Conservation (phyloP, 2,888 invertebrate species). For the Eupithecia inturbata region DNA sequence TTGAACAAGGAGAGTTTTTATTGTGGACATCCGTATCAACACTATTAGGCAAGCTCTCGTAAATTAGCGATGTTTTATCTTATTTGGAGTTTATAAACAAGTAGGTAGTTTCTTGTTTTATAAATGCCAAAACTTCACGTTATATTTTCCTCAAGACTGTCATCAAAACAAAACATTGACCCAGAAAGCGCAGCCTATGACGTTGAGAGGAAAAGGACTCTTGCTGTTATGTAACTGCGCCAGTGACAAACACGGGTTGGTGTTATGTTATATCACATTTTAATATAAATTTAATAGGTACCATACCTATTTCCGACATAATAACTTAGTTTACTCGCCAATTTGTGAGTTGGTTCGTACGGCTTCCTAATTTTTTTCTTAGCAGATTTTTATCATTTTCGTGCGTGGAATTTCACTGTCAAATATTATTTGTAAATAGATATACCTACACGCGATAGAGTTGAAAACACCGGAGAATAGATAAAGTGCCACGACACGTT, state of each 20-base stretch:
- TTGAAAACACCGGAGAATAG: not conserved
- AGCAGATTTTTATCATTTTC: not conserved
- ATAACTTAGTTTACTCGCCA: not conserved
- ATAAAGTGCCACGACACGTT: not conserved
- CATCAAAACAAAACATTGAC: constrained; percentile 79
- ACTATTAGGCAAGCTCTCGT: not conserved
- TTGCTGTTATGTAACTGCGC: constrained; percentile 35
- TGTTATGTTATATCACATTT: constrained; percentile 14
- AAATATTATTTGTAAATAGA: not conserved
- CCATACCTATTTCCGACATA: not conserved
- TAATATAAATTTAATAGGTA: not conserved
- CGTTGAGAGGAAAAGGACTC: constrained; percentile 65
- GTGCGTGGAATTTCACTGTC: not conserved
- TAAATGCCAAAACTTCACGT: not conserved
- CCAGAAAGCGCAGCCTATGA: constrained; percentile 61
- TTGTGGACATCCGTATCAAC: not conserved
- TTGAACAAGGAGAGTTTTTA: not conserved
- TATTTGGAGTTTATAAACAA: not conserved
- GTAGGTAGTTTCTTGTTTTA: not conserved
- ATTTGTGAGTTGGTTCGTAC: not conserved
- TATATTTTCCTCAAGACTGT: constrained; percentile 62
- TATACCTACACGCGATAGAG: not conserved
- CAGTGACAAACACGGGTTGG: constrained; percentile 26
- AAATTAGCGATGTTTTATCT: not conserved
- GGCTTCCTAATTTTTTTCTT: not conserved